phyloP scores from a whole-genome alignment of 2,888 invertebrate species.

The Drosophila atripex region DNA sequence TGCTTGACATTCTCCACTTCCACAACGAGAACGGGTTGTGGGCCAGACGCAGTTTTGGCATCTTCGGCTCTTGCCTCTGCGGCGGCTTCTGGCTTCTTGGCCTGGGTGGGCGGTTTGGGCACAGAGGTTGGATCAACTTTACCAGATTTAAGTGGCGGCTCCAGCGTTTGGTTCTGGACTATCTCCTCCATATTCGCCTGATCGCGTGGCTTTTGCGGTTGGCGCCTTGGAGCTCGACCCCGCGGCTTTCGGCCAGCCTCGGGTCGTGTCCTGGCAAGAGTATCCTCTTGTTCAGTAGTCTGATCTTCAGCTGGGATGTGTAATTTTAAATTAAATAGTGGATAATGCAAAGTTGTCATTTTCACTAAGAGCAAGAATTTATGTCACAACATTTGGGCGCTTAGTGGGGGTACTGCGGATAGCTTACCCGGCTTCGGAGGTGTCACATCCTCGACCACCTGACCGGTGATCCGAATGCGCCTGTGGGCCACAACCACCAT shows the following conservation, averaged over 20 bases:
- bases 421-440: constrained; percentile 82
- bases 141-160: constrained; percentile 42
- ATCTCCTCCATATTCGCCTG: constrained; percentile 24
- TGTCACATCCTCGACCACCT: constrained; percentile 90
- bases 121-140: constrained; percentile 25
- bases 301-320: constrained; percentile 91
- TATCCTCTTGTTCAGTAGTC: constrained; percentile 29
- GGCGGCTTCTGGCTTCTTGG: not conserved
- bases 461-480: constrained; percentile 91
- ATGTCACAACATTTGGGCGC: constrained; percentile 52
- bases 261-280: not conserved
- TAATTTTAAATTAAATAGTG: constrained; percentile 92
- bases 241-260: constrained; percentile 84
- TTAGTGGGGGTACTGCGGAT: constrained; percentile 17
- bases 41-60: not conserved
- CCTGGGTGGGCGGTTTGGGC: not conserved
- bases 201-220: constrained; percentile 39
- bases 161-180: constrained; percentile 48
- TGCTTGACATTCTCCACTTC: constrained; percentile 97
- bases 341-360: constrained; percentile 92
- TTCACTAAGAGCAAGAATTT: constrained; percentile 78
- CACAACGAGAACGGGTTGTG: constrained; percentile 91
- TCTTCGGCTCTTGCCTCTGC: constrained; percentile 9
- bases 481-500: constrained; percentile 98
- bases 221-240: constrained; percentile 83